Evolutionary conservation across 2,888 invertebrate genomes (phyloP).

Genomic region (Tipula vernalis): DNA sequence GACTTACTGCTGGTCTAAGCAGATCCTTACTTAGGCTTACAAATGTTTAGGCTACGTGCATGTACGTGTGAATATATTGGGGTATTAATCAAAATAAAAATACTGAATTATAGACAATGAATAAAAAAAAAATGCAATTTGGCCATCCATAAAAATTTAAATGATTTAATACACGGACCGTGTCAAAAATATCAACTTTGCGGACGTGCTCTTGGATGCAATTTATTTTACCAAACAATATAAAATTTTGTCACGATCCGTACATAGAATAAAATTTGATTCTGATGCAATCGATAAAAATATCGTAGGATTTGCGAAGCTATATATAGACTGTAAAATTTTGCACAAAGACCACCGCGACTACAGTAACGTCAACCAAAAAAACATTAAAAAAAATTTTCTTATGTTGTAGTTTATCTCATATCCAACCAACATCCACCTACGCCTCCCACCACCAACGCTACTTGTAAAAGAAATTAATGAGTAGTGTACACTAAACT

Average conservation of each 20-base stretch:
- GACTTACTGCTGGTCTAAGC: too few relatives aligned
- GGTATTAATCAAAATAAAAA: too few relatives aligned
- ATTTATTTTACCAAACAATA: background rate
- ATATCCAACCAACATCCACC: too few relatives aligned
- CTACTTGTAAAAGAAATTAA: background rate
- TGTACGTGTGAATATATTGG: too few relatives aligned
- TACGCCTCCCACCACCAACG: background rate
- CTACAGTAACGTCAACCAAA: too few relatives aligned
- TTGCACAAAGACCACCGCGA: background rate
- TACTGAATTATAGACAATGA: background rate
- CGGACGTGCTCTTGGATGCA: background rate
- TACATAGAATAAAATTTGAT: background rate
- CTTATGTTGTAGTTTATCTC: too few relatives aligned
- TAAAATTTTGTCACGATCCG: background rate
- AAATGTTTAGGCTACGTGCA: too few relatives aligned
- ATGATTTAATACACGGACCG: background rate
- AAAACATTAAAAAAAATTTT: too few relatives aligned
- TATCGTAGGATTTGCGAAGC: background rate
- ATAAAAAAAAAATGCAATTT: background rate
- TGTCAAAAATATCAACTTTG: background rate
- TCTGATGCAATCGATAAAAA: background rate
- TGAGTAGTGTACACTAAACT: too few relatives aligned
- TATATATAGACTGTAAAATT: background rate
- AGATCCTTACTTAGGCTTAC: too few relatives aligned
- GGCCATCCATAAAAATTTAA: background rate